Evolutionary conservation across 2,113 vertebrate species (phyloP), one percentile per base, ranked within the genome.

Genomic region (Callipepla californica): DNA sequence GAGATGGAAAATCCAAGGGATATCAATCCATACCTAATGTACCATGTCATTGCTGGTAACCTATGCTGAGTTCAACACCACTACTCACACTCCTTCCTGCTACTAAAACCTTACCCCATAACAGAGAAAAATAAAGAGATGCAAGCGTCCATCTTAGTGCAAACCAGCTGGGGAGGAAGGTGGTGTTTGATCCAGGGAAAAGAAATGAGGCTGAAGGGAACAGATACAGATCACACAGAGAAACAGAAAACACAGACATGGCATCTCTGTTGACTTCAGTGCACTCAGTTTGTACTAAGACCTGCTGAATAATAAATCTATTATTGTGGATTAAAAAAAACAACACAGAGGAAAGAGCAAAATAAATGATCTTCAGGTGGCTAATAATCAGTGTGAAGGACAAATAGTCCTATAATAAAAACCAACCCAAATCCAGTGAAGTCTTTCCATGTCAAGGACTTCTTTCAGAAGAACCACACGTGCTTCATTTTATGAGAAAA

Each of bases 401-500:
- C 34, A 77, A 63, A 48, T 7, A 28, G 36, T 63, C 36, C 45
- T 50, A 78, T 20, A 6, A 53, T 36, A 53, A 53, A 53, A 78
- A 23, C 18, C 16, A 65, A 6, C 65, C 36, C 22, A 53, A 65
- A 18, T 20, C 28, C 16, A 26, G 36, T 51, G 62, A 53, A 51
- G 63, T 25, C 36, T 51, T 83, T 77, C 85, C 82, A 89, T 73
- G 51, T 90, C 88, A 78, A 93, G 44, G 75, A 57, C 15, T 74
- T 75, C 2, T 17, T 19, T 18, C 28, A 34, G 80, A 85, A 83
- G 74, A 80, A 58, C 81, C 92, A 62, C 50, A 88, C 26, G 14
- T 61, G 92, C 84, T 79, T 85, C 61, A 21, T 66, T 80, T 91
- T 95, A 90, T 61, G 93, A 95, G 95, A 44, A 81, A 34, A 78